Percentiles rank a stretch among this genome's conserved stretches.
These are phyloP conservation scores for Stenolophus ochropezus DNA, from an alignment of 2,888 invertebrate species.

Conservation along the genomic window DNA sequence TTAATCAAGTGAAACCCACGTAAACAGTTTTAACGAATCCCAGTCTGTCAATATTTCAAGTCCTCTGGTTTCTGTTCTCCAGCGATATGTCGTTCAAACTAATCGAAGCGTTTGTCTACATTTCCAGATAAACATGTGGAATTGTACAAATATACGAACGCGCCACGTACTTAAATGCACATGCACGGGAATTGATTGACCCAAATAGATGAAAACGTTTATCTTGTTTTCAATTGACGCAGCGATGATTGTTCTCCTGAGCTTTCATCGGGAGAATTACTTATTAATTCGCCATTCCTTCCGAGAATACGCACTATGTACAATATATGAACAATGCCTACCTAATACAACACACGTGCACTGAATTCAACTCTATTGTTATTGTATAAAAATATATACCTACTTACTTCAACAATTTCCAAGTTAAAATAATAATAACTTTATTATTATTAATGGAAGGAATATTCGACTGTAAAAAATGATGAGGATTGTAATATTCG, in stretches of 20 bases:
- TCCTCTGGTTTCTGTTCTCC: slow-evolving; percentile 36
- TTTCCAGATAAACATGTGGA: slow-evolving; percentile 44
- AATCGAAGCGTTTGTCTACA: slow-evolving; percentile 43
- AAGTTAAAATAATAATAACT: too few species aligned
- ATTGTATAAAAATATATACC: too few species aligned
- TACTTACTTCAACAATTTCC: too few species aligned
- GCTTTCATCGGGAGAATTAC: neutral
- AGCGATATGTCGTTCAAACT: slow-evolving; percentile 33
- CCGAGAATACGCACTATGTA: neutral
- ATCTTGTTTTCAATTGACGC: slow-evolving; percentile 17
- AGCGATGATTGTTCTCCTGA: neutral
- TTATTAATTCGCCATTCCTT: neutral
- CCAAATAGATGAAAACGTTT: slow-evolving; percentile 17
- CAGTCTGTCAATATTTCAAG: slow-evolving; percentile 44
- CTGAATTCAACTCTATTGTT: too few species aligned
- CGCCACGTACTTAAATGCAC: slow-evolving; percentile 12
- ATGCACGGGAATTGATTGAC: slow-evolving; percentile 27
- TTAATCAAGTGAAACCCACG: slow-evolving; percentile 44
- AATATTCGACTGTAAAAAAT: too few species aligned
- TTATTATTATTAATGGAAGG: too few species aligned
- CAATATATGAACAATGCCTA: too few species aligned
- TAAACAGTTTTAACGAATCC: slow-evolving; percentile 45
- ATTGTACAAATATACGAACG: slow-evolving; percentile 15
- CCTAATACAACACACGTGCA: too few species aligned
- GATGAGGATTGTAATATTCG: too few species aligned